Evolutionary conservation across 2,113 vertebrate species (phyloP), one percentile per base, ranked within the genome.

Genomic region (Trematocara nigrifrons): DNA sequence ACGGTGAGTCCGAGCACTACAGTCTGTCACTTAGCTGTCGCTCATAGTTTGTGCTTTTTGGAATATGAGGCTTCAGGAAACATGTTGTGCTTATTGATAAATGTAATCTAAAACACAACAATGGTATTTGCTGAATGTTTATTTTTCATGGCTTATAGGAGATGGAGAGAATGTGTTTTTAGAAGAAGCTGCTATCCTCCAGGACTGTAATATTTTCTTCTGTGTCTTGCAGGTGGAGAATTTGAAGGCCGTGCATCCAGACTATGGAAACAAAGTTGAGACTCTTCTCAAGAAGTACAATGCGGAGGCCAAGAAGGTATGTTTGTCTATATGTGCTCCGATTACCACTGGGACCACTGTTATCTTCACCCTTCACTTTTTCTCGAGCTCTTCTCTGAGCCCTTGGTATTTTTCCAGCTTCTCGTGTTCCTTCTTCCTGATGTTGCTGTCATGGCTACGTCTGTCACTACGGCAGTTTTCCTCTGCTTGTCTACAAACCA

Each of bases 201-300:
- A 40, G 35, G 4, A 6, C 13, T 38, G 5, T 38, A 7, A 35
- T 35, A 0, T n/a, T 12, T 7, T 51, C 49, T 6, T 76, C 2
- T 2, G 54, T 33, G 7, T 52, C 40, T 7, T 71, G 16, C 86
- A 99, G 99, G 97, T 99, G 51, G 97, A 98, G 90, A 97, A 96
- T 86, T 96, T 99, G 92, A 95, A 86, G 78, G 96, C 96, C 26
- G 26, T 4, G 80, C 96, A 99, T 91, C 94, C 96, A 69, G 97
- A 97, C 9, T 99, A 98, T 7, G 98, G 96, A 51, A 95, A 95
- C 57, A 52, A 89, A 10, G 90, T 99, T 81, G 97, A 98, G 95
- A 76, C 86, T 7, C 87, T 97, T 45, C 89, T 99, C 90, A 95
- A 98, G 86, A 97, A 97, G 52, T 91, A 97, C 94, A 98, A 97